These are phyloP conservation scores for Melinopterus prodromus DNA, from an alignment of 2,888 invertebrate species.

Conservation along the genomic window DNA sequence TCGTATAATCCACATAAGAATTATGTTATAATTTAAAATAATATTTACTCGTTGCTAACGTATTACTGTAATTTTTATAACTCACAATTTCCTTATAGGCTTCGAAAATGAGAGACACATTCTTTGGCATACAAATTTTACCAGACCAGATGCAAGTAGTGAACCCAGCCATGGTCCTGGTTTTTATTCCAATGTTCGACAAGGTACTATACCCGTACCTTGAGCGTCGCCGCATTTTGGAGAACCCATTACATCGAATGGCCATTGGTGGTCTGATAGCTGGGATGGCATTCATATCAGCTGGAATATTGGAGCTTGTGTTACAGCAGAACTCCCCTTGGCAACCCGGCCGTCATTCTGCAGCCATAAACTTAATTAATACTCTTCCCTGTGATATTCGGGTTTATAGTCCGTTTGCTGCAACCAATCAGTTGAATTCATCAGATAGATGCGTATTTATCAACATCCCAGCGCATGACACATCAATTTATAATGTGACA, in stretches of 20 bases:
- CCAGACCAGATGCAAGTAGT: constrained; percentile 87
- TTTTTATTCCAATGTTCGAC: constrained; percentile 74
- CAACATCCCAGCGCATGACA: constrained; percentile 54
- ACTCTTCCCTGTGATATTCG: constrained; percentile 68
- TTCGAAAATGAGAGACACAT: constrained; percentile 70
- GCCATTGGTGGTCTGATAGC: constrained; percentile 73
- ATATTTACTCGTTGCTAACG: neutral
- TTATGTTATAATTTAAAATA: constrained; percentile 17
- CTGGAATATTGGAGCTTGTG: constrained; percentile 71
- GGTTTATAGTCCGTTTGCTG: constrained; percentile 53
- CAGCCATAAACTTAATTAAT: constrained; percentile 71
- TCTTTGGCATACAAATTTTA: constrained; percentile 69
- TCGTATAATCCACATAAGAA: constrained; percentile 6
- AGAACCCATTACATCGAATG: constrained; percentile 77
- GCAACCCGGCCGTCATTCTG: constrained; percentile 54
- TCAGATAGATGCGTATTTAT: constrained; percentile 52
- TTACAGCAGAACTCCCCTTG: constrained; percentile 60
- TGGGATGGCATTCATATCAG: constrained; percentile 47
- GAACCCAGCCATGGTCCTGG: constrained; percentile 76
- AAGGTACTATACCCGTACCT: constrained; percentile 65
- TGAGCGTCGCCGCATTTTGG: constrained; percentile 57
- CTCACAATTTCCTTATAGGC: constrained; percentile 66
- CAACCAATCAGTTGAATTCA: constrained; percentile 49
- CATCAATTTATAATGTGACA: constrained; percentile 51
- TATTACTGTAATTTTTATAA: neutral